Evolutionary conservation across 2,888 invertebrate species (phyloP).

Genomic region (Caenorhabditis parvicauda): DNA sequence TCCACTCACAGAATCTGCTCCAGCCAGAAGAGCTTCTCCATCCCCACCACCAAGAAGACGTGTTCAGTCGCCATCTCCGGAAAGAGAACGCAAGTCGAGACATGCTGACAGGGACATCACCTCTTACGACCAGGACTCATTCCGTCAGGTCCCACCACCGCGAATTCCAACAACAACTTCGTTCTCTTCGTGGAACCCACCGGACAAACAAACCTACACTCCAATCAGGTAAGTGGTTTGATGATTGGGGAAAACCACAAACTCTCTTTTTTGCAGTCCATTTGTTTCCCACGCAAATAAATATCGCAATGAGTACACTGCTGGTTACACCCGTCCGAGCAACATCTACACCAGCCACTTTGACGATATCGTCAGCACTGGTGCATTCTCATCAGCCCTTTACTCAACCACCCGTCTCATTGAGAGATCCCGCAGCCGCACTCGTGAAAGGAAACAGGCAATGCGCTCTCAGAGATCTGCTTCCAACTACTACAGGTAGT

Average conservation of each 20-base stretch:
- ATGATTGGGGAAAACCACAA: background rate
- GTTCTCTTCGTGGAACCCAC: slow-evolving; percentile 59
- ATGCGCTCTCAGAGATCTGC: slow-evolving; percentile 57
- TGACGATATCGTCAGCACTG: slow-evolving; percentile 59
- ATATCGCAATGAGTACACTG: slow-evolving; percentile 56
- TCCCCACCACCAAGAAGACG: slow-evolving; percentile 47
- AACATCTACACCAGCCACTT: slow-evolving; percentile 57
- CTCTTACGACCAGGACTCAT: slow-evolving; percentile 52
- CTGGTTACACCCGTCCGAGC: slow-evolving; percentile 39
- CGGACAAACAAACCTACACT: slow-evolving; percentile 56
- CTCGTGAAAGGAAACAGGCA: slow-evolving; percentile 60
- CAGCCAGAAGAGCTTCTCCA: slow-evolving; percentile 32
- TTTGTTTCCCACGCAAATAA: slow-evolving; percentile 51
- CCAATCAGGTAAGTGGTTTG: slow-evolving; percentile 38
- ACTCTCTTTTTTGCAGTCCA: slow-evolving; percentile 31
- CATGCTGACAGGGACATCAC: slow-evolving; percentile 41
- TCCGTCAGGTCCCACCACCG: slow-evolving; percentile 52
- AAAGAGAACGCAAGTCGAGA: slow-evolving; percentile 26
- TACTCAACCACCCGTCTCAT: slow-evolving; percentile 58
- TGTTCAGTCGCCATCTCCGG: slow-evolving; percentile 41
- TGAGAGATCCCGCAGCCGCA: slow-evolving; percentile 59
- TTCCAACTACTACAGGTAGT: slow-evolving; percentile 55
- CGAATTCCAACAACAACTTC: slow-evolving; percentile 54
- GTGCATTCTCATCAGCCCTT: slow-evolving; percentile 58
- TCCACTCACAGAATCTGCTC: slow-evolving; percentile 21